These are phyloP conservation scores for Mystacides longicornis DNA, from an alignment of 2,888 invertebrate species.

Conservation along the genomic window DNA sequence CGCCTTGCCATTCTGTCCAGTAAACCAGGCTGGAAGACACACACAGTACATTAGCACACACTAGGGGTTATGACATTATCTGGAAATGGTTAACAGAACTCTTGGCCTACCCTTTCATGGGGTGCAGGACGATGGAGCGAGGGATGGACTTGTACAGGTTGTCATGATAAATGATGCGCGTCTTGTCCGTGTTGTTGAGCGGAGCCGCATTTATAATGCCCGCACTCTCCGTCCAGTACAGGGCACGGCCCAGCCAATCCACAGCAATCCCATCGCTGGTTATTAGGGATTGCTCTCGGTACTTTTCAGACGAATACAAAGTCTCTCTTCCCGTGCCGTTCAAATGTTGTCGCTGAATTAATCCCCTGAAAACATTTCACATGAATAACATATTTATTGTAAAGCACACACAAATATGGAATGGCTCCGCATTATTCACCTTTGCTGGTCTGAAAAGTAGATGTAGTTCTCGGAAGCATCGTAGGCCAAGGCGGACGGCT, in stretches of 20 bases:
- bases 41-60: not conserved
- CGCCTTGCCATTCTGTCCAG: conserved; percentile 66
- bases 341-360: conserved; percentile 57
- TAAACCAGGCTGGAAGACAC: conserved; percentile 51
- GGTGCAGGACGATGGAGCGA: conserved; percentile 62
- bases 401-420: no score
- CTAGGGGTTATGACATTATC: no score
- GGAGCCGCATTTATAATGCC: conserved; percentile 62
- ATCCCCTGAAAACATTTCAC: conserved; percentile 41
- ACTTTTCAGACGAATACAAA: conserved; percentile 32
- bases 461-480: conserved; percentile 53
- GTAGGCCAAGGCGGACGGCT: conserved; percentile 62
- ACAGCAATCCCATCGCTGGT: conserved; percentile 70
- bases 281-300: conserved; percentile 48
- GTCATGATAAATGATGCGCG: conserved; percentile 51
- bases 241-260: conserved; percentile 71
- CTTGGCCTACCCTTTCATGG: conserved; percentile 51
- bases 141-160: conserved; percentile 49
- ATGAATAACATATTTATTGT: no score
- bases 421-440: conserved; percentile 33
- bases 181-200: conserved; percentile 48
- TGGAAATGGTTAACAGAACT: no score
- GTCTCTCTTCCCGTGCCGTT: conserved; percentile 52
- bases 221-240: conserved; percentile 77
- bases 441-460: conserved; percentile 55